A percentile compares a stretch with the other conserved stretches of the same genome.
These are phyloP conservation scores for Leptobrachium leishanense DNA, from an alignment of 2,113 vertebrate species.

Conservation along the genomic window DNA sequence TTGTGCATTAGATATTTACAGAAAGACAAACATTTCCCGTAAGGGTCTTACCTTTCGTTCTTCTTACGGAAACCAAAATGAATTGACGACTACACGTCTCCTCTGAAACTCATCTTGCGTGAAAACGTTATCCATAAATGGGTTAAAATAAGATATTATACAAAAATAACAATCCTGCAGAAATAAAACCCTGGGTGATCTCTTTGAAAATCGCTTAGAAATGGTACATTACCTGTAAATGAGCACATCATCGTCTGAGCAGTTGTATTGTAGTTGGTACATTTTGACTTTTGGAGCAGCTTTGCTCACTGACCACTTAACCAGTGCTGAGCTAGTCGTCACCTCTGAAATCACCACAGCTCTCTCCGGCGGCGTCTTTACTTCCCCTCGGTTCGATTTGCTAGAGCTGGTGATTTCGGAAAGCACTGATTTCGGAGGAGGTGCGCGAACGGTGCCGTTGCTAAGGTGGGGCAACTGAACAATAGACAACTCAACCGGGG, in stretches of 20 bases:
- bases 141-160: conserved; percentile 6
- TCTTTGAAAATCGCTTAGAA: conserved; percentile 3
- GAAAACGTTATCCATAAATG: conserved; percentile 2
- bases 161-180: conserved; percentile 10
- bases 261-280: conserved; percentile 98
- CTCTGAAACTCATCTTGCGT: too few species aligned
- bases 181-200: background rate
- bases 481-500: conserved; percentile 88
- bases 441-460: conserved; percentile 81
- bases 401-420: conserved; percentile 95
- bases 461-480: conserved; percentile 92
- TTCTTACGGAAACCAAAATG: background rate
- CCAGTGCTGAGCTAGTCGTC: conserved; percentile 85
- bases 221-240: conserved; percentile 87
- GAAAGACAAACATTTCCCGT: too few species aligned
- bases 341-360: conserved; percentile 89
- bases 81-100: too few species aligned
- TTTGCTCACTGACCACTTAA: conserved; percentile 94
- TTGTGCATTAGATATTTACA: too few species aligned
- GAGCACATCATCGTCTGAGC: conserved; percentile 94
- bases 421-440: conserved; percentile 86
- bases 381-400: conserved; percentile 83
- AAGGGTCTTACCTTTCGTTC: conserved; percentile 17
- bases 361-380: conserved; percentile 80
- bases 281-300: conserved; percentile 93